Base-by-base conservation (phyloP, 2,113 vertebrate species). In the Ursus arctos region DNA sequence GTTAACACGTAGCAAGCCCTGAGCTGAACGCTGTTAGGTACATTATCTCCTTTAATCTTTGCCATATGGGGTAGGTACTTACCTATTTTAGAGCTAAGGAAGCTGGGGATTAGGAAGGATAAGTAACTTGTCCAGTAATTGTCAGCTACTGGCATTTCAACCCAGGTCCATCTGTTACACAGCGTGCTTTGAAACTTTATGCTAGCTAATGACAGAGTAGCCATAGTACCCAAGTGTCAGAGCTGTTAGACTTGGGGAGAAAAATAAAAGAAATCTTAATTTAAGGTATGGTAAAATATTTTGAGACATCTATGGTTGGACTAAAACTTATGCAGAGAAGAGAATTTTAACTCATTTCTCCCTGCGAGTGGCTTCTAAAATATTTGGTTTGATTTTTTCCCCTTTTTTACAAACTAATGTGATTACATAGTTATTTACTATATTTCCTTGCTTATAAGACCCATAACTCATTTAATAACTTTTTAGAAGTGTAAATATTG, bases 401-500 rank as follows among this genome's bases (percentile, higher is more conserved):
- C 22, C 31, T 24, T 87, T 26, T 69, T 47, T 84, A 55, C 21
- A 72, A 67, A 51, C 80, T 85, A n/a, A 31, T 80, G 24, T 40
- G 69, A 59, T 43, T 94, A 77, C 18, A 82, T 36, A 72, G 26
- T 88, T 74, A 69, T 61, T 88, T 79, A n/a, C 21, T 74, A 19
- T 59, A 18, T 51, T 65, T 87, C 49, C 69, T 83, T 26, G 22
- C 51, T 88, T 61, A 67, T 43, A 61, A 72, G 33, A 16, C 19
- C 28, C 9, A 40, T 49, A 33, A 8, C 47, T 81, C 59, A 40
- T 79, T 97, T 85, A 88, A 40, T 61, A 71, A 18, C 59, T 55
- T 77, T 67, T 97, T 93, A 84, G 43, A 89, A 95, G 55, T 72
- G 31, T 47, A 92, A 61, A 61, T 59, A 65, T 33, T 88, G 2